Conservation (phyloP, 1,140 invertebrate genomes). For the Pseudomyrmex gracilis region DNA sequence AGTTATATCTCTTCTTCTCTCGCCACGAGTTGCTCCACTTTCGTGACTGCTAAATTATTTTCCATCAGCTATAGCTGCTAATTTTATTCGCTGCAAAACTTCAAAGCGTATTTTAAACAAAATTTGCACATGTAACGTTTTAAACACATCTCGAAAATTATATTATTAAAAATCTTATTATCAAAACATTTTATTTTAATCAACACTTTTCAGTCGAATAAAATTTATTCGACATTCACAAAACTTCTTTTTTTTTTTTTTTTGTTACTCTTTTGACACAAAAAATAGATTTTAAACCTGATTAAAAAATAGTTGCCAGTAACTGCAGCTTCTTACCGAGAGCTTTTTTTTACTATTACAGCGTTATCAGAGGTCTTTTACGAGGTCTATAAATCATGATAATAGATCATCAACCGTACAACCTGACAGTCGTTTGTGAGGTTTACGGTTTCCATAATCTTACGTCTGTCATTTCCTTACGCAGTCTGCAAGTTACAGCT, state of each 20-base stretch:
- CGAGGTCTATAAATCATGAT: not conserved
- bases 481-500: conserved; percentile 38
- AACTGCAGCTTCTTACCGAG: too few relatives aligned
- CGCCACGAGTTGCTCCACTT: conserved; percentile 22
- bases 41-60: conserved; percentile 20
- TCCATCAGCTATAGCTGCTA: not conserved
- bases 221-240: not conserved
- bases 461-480: conserved; percentile 35
- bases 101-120: not conserved
- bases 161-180: too few relatives aligned
- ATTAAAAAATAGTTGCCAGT: not conserved
- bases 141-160: not conserved
- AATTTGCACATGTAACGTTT: not conserved
- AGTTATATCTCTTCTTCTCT: not conserved
- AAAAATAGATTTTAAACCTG: not conserved
- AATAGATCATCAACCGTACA: conserved; percentile 5
- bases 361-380: not conserved
- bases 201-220: too few relatives aligned
- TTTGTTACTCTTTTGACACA: not conserved
- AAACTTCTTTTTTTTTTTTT: too few relatives aligned
- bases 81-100: not conserved
- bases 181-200: too few relatives aligned
- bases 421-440: conserved; percentile 43
- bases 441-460: conserved; percentile 21
- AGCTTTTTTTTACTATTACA: too few relatives aligned